Conservation (phyloP, 2,113 vertebrate species). For the Phaetusa simplex region DNA sequence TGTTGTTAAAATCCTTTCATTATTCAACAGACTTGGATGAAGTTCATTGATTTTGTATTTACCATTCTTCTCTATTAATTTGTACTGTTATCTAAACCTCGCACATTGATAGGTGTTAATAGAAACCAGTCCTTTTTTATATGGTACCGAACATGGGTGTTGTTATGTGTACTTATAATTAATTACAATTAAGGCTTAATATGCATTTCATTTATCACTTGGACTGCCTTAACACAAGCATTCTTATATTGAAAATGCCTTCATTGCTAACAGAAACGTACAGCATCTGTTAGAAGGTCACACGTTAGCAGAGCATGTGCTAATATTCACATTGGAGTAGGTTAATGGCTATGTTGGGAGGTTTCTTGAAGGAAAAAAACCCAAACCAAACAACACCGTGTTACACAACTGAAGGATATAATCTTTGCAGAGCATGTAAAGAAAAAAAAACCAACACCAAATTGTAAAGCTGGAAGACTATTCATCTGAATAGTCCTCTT, state of each 20-base stretch:
- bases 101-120: constrained; percentile 51
- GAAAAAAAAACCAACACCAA: not conserved
- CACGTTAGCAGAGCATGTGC: not conserved
- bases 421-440: not conserved
- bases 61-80: constrained; percentile 24
- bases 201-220: constrained; percentile 29
- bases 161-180: constrained; percentile 27
- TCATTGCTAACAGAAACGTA: not conserved
- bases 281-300: not conserved
- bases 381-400: not conserved
- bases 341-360: not conserved
- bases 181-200: constrained; percentile 43
- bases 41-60: constrained; percentile 48
- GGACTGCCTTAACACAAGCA: not conserved
- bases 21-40: constrained; percentile 12
- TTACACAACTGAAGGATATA: not conserved
- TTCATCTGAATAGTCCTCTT: not conserved
- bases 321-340: not conserved
- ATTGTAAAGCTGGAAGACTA: not conserved
- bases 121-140: constrained; percentile 26
- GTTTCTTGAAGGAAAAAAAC: not conserved
- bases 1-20: not conserved
- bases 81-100: constrained; percentile 60
- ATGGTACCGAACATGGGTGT: not conserved
- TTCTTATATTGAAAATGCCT: not conserved